Percentiles rank a stretch among this genome's conserved stretches.
These are phyloP conservation scores for Macrobrachium rosenbergii DNA, from an alignment of 1,140 invertebrate genomes.

Conservation along the genomic window DNA sequence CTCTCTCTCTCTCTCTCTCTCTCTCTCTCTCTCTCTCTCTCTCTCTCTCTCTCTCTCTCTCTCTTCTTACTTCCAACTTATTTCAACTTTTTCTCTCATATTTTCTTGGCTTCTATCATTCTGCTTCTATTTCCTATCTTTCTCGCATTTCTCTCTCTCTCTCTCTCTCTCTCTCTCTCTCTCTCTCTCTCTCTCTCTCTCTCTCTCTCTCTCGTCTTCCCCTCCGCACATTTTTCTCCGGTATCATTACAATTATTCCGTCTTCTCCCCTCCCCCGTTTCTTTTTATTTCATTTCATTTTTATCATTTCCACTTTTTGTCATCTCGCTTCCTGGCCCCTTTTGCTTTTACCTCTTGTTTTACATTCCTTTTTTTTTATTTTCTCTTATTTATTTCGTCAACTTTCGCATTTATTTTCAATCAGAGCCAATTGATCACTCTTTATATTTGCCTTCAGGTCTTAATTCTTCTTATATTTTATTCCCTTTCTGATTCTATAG, in stretches of 20 bases:
- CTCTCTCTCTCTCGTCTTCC: not conserved
- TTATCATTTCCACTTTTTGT: not conserved
- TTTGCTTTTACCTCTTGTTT: not conserved
- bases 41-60: not conserved
- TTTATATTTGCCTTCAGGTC: too few relatives aligned
- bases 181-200: not conserved
- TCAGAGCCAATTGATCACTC: too few relatives aligned
- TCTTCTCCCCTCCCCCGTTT: not conserved
- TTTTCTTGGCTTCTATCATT: not conserved
- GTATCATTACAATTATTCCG: not conserved
- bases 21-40: not conserved
- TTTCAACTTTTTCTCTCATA: not conserved
- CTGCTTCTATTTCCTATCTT: not conserved
- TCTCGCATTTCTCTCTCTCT: not conserved
- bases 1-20: not conserved
- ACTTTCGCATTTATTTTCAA: not conserved
- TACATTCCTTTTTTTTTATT: not conserved
- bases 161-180: not conserved
- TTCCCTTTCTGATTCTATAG: not conserved
- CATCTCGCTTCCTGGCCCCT: not conserved
- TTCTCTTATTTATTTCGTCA: not conserved
- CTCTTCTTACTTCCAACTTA: not conserved
- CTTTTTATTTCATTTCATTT: not conserved
- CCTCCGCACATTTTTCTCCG: not conserved
- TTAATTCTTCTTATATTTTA: not conserved